Conservation (phyloP, 2,888 invertebrate genomes). For the Actias luna region DNA sequence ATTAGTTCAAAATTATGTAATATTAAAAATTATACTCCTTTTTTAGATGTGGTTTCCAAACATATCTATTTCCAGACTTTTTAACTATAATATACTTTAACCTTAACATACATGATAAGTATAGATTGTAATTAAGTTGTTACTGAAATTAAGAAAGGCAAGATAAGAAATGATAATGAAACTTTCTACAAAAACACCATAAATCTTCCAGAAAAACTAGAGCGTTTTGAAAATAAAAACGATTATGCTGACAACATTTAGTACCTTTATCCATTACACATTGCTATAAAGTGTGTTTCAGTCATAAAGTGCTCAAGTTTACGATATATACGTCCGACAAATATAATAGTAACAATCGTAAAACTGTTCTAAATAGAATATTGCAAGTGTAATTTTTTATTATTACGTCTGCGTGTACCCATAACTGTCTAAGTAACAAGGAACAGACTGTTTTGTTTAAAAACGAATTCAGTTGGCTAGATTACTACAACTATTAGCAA, state of each 20-base stretch:
- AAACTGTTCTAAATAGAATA: slow-evolving; percentile 6
- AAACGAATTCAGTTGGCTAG: neutral
- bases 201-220: neutral
- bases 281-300: slow-evolving; percentile 4
- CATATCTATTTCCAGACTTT: too few relatives aligned
- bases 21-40: too few relatives aligned
- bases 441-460: neutral
- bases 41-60: too few relatives aligned
- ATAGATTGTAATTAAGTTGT: too few relatives aligned
- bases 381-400: slow-evolving; percentile 7
- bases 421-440: neutral
- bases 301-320: slow-evolving; percentile 4
- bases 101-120: too few relatives aligned
- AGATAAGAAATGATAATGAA: neutral
- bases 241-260: neutral
- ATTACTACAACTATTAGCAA: neutral
- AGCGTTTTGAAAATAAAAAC: neutral
- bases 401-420: neutral
- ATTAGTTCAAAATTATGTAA: too few relatives aligned
- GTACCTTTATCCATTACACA: slow-evolving; percentile 5
- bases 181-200: neutral
- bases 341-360: slow-evolving; percentile 5
- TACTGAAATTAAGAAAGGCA: neutral
- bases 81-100: too few relatives aligned
- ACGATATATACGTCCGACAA: slow-evolving; percentile 1